A percentile compares a stretch with the other conserved stretches of the same genome.
Evolutionary conservation across 2,888 invertebrate genomes (phyloP).

Genomic region (Ariolimax columbianus): DNA sequence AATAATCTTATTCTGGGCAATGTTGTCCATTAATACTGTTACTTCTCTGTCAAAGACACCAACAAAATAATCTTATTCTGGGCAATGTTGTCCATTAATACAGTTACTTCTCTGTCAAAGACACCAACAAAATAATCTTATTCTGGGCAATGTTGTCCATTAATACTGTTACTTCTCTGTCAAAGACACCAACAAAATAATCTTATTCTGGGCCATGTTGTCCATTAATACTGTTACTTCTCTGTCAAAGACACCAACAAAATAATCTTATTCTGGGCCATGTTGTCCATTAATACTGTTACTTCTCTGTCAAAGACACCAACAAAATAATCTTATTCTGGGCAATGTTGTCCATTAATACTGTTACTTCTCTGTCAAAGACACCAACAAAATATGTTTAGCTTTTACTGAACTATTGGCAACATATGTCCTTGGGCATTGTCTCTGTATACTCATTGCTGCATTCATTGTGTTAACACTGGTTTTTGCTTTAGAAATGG

Average conservation of each 20-base stretch:
- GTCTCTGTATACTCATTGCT: too few species aligned
- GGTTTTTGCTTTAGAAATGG: too few species aligned
- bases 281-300: conserved; percentile 9
- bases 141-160: conserved; percentile 25
- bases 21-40: conserved; percentile 9
- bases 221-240: conserved; percentile 37
- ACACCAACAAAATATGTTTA: too few species aligned
- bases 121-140: conserved; percentile 11
- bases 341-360: conserved; percentile 7
- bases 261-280: not conserved
- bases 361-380: conserved; percentile 38
- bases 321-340: not conserved
- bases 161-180: conserved; percentile 32
- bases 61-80: conserved; percentile 6
- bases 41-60: conserved; percentile 33
- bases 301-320: conserved; percentile 30
- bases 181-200: too few species aligned
- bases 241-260: not conserved
- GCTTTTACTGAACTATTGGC: too few species aligned
- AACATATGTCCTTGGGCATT: too few species aligned
- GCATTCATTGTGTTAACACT: too few species aligned
- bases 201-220: conserved; percentile 9
- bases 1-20: not conserved
- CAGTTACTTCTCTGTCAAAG: conserved; percentile 35
- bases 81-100: conserved; percentile 4